These are phyloP conservation scores for Epizoanthus rinbou DNA, from an alignment of 92 coral and sea anemone genomes.

Conservation along the genomic window DNA sequence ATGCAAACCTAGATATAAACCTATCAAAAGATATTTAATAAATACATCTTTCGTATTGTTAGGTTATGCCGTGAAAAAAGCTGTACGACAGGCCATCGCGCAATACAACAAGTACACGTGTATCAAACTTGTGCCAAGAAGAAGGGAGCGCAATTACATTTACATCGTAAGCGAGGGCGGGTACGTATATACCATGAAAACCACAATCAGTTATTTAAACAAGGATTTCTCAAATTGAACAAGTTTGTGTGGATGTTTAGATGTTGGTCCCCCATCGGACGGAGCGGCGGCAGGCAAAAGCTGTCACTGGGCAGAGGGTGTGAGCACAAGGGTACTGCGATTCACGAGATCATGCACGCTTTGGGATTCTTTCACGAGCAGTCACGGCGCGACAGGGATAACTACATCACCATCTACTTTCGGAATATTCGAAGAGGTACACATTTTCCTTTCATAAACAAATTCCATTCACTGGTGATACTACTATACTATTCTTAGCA, in stretches of 20 bases:
- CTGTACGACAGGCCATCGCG: constrained; percentile 45
- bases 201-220: background rate
- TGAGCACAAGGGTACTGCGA: constrained; percentile 57
- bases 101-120: constrained; percentile 59
- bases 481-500: too few relatives aligned
- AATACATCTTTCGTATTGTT: background rate
- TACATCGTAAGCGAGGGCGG: constrained; percentile 69
- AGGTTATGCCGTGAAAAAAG: constrained; percentile 57
- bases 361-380: constrained; percentile 70
- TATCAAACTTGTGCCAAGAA: constrained; percentile 52
- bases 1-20: too few relatives aligned
- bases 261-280: constrained; percentile 61
- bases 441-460: too few relatives aligned
- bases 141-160: constrained; percentile 51
- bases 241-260: constrained; percentile 15
- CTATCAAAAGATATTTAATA: too few relatives aligned
- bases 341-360: constrained; percentile 73
- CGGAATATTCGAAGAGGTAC: constrained; percentile 47
- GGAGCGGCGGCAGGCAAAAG: constrained; percentile 57
- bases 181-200: constrained; percentile 24
- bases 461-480: too few relatives aligned
- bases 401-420: constrained; percentile 55
- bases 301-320: constrained; percentile 64
- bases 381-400: constrained; percentile 63
- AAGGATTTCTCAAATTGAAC: background rate